Conservation (phyloP, 2,113 vertebrate genomes). For the Halichoerus grypus region DNA sequence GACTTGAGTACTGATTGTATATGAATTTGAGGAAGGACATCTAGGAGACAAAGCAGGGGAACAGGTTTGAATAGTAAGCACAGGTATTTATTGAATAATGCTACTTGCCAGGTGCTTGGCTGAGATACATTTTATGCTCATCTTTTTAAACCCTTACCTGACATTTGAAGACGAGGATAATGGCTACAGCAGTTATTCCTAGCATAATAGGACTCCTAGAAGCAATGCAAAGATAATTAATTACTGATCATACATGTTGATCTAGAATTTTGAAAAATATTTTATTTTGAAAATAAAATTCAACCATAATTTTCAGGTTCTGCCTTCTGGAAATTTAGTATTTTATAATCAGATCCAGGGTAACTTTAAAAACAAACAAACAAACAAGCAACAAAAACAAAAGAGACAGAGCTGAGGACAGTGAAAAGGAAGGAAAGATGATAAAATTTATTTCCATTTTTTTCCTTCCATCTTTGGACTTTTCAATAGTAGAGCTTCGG, state of each 20-base stretch:
- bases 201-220: neutral
- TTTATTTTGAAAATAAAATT: neutral
- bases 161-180: neutral
- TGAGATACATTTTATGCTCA: neutral
- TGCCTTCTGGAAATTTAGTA: neutral
- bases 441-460: neutral
- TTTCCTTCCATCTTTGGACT: neutral
- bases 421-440: neutral
- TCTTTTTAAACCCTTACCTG: neutral
- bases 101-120: neutral
- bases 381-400: neutral
- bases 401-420: neutral
- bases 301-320: neutral
- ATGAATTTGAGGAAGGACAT: neutral
- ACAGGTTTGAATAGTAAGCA: neutral
- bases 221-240: neutral
- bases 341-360: neutral
- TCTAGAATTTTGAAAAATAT: neutral
- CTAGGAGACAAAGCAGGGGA: neutral
- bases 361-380: neutral
- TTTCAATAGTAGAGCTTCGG: neutral
- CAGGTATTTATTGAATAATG: neutral
- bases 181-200: neutral
- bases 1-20: neutral
- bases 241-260: neutral